Evolutionary conservation across 2,888 invertebrate species (phyloP).

Genomic region (Poecilobothrus nobilitatus): DNA sequence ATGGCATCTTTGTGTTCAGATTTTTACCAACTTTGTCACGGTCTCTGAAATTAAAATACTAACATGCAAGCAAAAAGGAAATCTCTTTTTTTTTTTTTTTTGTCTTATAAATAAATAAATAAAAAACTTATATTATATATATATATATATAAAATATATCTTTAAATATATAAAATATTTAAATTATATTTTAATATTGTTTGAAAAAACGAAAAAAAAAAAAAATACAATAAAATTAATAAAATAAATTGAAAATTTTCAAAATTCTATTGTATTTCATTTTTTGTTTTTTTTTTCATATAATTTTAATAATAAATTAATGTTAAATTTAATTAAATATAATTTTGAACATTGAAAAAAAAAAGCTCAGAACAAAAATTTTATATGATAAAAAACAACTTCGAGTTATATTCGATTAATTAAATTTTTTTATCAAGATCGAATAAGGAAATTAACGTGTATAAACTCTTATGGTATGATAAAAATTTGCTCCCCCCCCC

Average conservation of each 20-base stretch:
- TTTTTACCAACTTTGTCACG: conserved; percentile 45
- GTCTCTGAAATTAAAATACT: conserved; percentile 46
- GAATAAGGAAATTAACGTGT: too few relatives aligned
- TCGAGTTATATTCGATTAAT: too few relatives aligned
- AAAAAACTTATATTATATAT: not conserved
- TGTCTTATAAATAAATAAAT: conserved; percentile 18
- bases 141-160: not conserved
- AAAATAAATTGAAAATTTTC: not conserved
- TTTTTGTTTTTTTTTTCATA: too few relatives aligned
- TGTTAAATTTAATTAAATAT: too few relatives aligned
- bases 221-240: conserved; percentile 5
- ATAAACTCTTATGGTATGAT: too few relatives aligned
- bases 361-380: too few relatives aligned
- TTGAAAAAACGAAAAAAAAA: conserved; percentile 11
- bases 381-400: too few relatives aligned
- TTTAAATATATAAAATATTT: not conserved
- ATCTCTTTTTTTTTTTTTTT: conserved; percentile 19
- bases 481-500: too few relatives aligned
- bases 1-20: conserved; percentile 45
- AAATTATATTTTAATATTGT: not conserved
- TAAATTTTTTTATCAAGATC: too few relatives aligned
- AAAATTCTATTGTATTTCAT: not conserved
- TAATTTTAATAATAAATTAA: too few relatives aligned
- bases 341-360: too few relatives aligned
- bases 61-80: conserved; percentile 44